These are phyloP conservation scores for Passer domesticus DNA, from an alignment of 2,113 vertebrate genomes.

Conservation along the genomic window DNA sequence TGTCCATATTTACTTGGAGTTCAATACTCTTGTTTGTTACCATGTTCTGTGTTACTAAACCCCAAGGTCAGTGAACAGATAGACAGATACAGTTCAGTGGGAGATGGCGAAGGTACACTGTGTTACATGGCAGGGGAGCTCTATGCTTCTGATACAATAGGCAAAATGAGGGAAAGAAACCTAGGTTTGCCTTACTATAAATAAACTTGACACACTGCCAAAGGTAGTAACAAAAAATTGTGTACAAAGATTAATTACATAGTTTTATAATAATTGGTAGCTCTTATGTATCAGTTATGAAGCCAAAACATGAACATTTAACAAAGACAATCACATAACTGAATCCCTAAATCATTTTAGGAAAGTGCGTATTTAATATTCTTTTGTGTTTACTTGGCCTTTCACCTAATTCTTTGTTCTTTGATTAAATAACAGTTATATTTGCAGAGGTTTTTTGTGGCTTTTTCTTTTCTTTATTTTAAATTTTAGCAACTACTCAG, in stretches of 20 bases:
- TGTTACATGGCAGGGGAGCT: accelerated
- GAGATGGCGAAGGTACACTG: background rate
- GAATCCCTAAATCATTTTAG: background rate
- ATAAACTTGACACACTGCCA: background rate
- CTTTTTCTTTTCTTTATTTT: background rate
- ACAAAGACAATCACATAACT: background rate
- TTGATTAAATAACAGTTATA: background rate
- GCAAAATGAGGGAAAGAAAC: background rate
- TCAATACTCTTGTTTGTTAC: background rate
- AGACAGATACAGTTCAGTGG: accelerated
- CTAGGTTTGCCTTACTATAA: background rate
- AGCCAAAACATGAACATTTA: background rate
- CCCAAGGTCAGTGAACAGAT: background rate
- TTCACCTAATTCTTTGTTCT: background rate
- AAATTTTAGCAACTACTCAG: background rate
- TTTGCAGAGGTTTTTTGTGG: background rate
- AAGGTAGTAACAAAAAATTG: background rate
- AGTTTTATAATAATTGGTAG: background rate
- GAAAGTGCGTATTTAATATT: background rate
- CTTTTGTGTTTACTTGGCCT: background rate
- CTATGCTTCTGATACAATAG: background rate
- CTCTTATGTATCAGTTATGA: background rate
- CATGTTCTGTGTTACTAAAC: background rate
- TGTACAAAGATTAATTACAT: background rate
- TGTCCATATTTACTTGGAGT: background rate